Evolutionary conservation across 2,888 invertebrate genomes (phyloP), one percentile per base, ranked within the genome.

Genomic region (Apantesis nais): DNA sequence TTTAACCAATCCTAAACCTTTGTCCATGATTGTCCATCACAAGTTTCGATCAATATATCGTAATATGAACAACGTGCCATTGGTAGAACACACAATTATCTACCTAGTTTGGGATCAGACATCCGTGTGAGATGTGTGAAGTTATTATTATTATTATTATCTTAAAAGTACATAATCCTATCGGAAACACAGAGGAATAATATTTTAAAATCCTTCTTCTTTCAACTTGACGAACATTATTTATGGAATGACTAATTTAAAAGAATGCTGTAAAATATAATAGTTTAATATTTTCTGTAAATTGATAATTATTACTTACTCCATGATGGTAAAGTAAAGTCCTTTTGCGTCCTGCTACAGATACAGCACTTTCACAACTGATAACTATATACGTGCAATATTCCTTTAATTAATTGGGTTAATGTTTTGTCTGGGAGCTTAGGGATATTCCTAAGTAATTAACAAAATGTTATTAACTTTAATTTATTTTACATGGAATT

Each of bases 391-490:
- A 39, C 5, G 66, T 66, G 66, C 25, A 19, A 55, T 37, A 14
- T 22, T 67, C 22, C 61, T 44, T 69, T 44, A 73, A 60, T n/a
- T 79, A 79, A 80, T 82, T 80, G 58, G 77, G 77, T 75, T 80
- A 80, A 80, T 80, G 72, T 68, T 25, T 70, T 12, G 1, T 41
- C 48, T 39, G 63, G 55, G 62, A 52, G 52, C 62, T 55, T 34
- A 39, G 68, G 68, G 68, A 65, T 39, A 14, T 66, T 52, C 29
- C 55, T 4, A 60, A 66, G 29, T 55, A 66, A 62, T 66, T 31
- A 70, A 41, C 52, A 55, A 62, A 14, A 41, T 52, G 34, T 22
- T 37, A 74, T 76, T 74, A 68, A 62, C 19, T 31, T 73, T 79
- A 73, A 79, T 79, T 79, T 76, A 58, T 64, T 58, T 64, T 63